Evolutionary conservation across 30 jellyfish, hydroid and myxozoan species (phyloP).

Genomic region (Aurelia coerulea): DNA sequence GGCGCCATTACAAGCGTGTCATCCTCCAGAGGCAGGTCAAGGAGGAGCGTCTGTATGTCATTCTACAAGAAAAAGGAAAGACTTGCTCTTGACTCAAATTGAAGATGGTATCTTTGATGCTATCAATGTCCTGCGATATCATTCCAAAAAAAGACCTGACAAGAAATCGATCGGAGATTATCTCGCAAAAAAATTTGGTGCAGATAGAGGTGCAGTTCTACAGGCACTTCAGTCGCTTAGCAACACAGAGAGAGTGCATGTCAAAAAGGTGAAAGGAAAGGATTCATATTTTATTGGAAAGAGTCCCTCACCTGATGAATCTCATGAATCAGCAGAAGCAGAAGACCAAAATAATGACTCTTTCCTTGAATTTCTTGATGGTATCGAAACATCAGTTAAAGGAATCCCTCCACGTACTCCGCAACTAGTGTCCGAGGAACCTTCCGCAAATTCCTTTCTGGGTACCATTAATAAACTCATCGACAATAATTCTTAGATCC

Average conservation of each 20-base stretch:
- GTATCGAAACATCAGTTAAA: not conserved
- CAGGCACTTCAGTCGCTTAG: no score
- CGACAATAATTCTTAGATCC: not conserved
- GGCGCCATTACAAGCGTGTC: conserved; percentile 11
- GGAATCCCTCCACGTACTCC: not conserved
- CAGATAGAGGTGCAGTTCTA: not conserved
- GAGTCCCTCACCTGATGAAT: conserved; percentile 3
- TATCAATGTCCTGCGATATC: conserved; percentile 1
- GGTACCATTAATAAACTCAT: not conserved
- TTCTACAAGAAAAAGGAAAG: not conserved
- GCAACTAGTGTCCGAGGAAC: not conserved
- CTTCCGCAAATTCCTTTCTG: not conserved
- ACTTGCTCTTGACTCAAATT: not conserved
- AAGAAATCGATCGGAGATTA: not conserved
- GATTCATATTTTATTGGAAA: conserved; percentile 19
- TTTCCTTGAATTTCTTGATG: conserved; percentile 26
- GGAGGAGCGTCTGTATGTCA: not conserved
- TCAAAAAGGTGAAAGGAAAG: conserved; percentile 12
- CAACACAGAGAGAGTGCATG: conserved; percentile 17
- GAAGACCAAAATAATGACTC: conserved; percentile 25
- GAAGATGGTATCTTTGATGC: conserved; percentile 6
- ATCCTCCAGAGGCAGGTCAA: conserved; percentile 8
- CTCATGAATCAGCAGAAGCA: not conserved
- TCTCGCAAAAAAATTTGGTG: not conserved
- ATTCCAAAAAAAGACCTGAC: conserved; percentile 3